Conservation (phyloP, 2,113 vertebrate species). For the Neodon shergylaensis region DNA sequence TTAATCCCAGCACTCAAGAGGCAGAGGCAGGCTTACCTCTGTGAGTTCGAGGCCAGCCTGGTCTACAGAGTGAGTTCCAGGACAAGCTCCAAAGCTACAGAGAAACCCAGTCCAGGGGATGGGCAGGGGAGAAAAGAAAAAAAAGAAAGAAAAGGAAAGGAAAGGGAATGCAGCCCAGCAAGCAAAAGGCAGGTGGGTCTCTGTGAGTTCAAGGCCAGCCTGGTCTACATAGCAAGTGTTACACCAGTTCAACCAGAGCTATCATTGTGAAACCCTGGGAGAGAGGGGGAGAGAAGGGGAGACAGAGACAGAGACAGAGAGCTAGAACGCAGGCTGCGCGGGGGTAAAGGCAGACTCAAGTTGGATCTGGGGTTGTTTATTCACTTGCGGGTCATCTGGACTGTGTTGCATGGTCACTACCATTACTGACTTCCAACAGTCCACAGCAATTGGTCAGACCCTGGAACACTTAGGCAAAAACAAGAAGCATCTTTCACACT, state of each 20-base stretch:
- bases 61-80: too few relatives aligned
- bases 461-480: conserved; percentile 54
- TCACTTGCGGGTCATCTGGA: neutral
- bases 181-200: neutral
- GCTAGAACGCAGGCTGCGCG: neutral
- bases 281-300: fast-evolving
- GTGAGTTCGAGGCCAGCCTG: too few relatives aligned
- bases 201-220: neutral
- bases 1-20: too few relatives aligned
- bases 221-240: neutral
- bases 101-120: too few relatives aligned
- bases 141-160: neutral
- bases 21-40: too few relatives aligned
- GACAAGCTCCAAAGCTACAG: too few relatives aligned
- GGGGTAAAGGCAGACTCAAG: too few relatives aligned
- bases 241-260: neutral
- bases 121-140: neutral
- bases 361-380: neutral
- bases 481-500: neutral
- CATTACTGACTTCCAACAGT: conserved; percentile 15
- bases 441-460: neutral
- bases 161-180: neutral
- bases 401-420: neutral
- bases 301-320: neutral
- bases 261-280: neutral